Evolutionary conservation across 2,113 vertebrate species (phyloP).

Genomic region (Tragulus kanchil): DNA sequence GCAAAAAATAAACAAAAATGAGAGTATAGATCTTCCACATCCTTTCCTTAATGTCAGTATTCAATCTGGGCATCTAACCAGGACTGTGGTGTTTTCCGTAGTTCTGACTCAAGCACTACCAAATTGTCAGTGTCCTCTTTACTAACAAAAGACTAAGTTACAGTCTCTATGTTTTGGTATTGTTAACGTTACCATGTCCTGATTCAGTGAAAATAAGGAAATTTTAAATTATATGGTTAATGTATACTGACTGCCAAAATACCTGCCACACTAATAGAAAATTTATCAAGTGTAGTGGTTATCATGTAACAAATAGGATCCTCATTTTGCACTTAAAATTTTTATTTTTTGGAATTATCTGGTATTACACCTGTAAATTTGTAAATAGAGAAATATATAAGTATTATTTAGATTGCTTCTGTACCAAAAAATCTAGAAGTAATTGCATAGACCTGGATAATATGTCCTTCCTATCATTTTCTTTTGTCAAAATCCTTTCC

Average conservation of each 20-base stretch:
- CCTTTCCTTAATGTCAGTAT: background rate
- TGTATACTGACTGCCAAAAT: background rate
- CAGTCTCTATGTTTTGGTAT: background rate
- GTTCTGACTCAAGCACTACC: background rate
- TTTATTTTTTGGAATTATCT: constrained; percentile 12
- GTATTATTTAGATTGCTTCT: constrained; percentile 35
- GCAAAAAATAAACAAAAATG: background rate
- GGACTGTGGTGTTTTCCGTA: background rate
- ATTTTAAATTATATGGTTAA: background rate
- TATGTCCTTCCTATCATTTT: background rate
- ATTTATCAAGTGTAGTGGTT: background rate
- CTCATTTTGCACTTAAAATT: constrained; percentile 24
- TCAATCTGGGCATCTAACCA: background rate
- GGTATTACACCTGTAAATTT: constrained; percentile 16
- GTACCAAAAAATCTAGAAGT: constrained; percentile 23
- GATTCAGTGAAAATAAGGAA: background rate
- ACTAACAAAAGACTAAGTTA: constrained; percentile 41
- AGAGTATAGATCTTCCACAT: background rate
- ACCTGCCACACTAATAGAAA: background rate
- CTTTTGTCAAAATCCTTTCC: constrained; percentile 2
- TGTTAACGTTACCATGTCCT: background rate
- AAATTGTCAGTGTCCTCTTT: constrained; percentile 17
- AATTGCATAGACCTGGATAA: constrained; percentile 36
- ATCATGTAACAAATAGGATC: background rate
- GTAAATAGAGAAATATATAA: constrained; percentile 20